A percentile compares a stretch with the other conserved stretches of the same genome.
phyloP scores from a whole-genome alignment of 2,888 invertebrate genomes.

The Seira musarum region DNA sequence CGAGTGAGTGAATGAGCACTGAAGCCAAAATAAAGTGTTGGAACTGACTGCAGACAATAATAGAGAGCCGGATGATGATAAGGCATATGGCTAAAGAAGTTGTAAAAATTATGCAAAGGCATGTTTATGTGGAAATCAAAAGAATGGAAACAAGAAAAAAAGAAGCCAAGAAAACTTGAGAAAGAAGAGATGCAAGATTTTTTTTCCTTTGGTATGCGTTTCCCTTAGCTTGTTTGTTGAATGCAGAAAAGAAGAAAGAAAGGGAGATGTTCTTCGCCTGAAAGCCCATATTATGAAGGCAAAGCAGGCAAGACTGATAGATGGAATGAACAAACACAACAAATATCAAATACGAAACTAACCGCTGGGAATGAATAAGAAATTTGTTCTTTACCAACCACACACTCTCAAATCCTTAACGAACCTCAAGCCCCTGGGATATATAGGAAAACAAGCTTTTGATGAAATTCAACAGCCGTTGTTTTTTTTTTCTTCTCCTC shows the following conservation, averaged over 20 bases:
- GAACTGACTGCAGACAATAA: background rate
- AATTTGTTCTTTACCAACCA: slow-evolving; percentile 50
- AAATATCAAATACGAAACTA: slow-evolving; percentile 49
- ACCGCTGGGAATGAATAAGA: slow-evolving; percentile 59
- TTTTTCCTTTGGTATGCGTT: background rate
- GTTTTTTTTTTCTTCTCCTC: slow-evolving; percentile 26
- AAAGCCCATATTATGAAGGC: slow-evolving; percentile 2
- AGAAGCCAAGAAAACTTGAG: slow-evolving; percentile 22
- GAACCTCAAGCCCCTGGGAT: slow-evolving; percentile 59
- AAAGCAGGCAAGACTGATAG: slow-evolving; percentile 3
- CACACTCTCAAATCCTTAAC: slow-evolving; percentile 44
- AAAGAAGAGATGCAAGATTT: background rate
- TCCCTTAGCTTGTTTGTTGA: background rate
- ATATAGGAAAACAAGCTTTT: slow-evolving; percentile 55
- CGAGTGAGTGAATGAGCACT: slow-evolving; percentile 21
- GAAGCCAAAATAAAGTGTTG: slow-evolving; percentile 10
- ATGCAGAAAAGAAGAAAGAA: too few species aligned
- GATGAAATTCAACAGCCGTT: slow-evolving; percentile 60
- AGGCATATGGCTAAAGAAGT: slow-evolving; percentile 55
- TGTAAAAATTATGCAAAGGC: slow-evolving; percentile 65
- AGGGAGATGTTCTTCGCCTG: background rate
- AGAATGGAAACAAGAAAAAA: slow-evolving; percentile 28
- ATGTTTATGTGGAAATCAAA: slow-evolving; percentile 60
- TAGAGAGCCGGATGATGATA: slow-evolving; percentile 2
- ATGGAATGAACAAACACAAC: slow-evolving; percentile 31